Conservation (phyloP, 1,140 invertebrate genomes). For the Philotrypesis tridentata region DNA sequence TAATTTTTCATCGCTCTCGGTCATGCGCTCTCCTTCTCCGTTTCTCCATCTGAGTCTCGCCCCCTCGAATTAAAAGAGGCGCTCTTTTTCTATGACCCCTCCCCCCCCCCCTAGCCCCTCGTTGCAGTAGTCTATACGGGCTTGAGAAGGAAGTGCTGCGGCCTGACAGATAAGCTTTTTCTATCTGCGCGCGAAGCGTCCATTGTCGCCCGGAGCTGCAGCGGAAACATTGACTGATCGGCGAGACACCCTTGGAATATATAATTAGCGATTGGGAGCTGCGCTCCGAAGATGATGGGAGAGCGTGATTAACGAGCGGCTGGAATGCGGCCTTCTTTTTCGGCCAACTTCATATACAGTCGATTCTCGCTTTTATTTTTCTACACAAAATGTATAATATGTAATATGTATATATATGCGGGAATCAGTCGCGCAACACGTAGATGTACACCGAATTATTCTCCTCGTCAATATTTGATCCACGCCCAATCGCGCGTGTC, state of each 20-base stretch:
- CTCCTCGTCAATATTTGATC: neutral
- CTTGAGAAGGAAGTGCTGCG: slow-evolving; percentile 3
- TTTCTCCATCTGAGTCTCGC: neutral
- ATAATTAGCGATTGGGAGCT: slow-evolving; percentile 66
- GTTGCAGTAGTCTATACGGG: neutral
- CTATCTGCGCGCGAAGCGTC: slow-evolving; percentile 59
- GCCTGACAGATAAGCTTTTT: slow-evolving; percentile 73
- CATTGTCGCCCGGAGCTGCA: slow-evolving; percentile 69
- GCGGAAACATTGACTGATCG: slow-evolving; percentile 75
- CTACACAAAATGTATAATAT: neutral
- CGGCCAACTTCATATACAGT: neutral
- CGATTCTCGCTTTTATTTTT: neutral
- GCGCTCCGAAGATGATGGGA: neutral
- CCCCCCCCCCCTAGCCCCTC: too few relatives aligned
- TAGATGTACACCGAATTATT: neutral
- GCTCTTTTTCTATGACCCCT: slow-evolving; percentile 17
- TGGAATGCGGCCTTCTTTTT: neutral
- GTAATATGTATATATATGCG: too few relatives aligned
- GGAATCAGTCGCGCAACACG: neutral
- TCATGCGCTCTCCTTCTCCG: neutral
- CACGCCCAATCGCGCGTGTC: neutral
- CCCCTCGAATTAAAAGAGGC: slow-evolving; percentile 68
- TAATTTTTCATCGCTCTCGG: slow-evolving; percentile 69
- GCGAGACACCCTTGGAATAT: slow-evolving; percentile 72
- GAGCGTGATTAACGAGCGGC: slow-evolving; percentile 13